Percentiles rank a stretch among this genome's conserved stretches.
Conservation (phyloP, 2,113 vertebrate species). For the Otolemur garnettii region DNA sequence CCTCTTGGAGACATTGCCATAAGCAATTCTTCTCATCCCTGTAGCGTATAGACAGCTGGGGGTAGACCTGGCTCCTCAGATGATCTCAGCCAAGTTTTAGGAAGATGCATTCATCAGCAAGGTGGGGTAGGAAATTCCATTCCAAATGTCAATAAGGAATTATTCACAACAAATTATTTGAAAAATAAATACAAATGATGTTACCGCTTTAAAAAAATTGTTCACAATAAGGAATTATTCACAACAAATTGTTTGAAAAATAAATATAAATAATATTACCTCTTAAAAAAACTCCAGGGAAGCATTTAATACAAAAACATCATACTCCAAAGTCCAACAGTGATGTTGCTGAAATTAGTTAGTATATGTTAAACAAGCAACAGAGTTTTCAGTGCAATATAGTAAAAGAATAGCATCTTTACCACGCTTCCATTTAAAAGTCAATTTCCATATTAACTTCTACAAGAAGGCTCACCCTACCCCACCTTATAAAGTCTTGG, state of each 20-base stretch:
- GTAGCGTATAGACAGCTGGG: not conserved
- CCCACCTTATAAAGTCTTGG: not conserved
- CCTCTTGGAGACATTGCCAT: not conserved
- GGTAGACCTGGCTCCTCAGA: not conserved
- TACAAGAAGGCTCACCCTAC: not conserved
- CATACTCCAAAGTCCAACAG: not conserved
- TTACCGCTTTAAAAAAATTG: not conserved
- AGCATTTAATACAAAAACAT: not conserved
- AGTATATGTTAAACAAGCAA: not conserved
- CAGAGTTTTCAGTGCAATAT: not conserved
- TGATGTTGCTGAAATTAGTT: slow-evolving; percentile 25
- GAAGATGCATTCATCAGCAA: not conserved
- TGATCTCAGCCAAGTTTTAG: not conserved
- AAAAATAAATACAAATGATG: slow-evolving; percentile 30
- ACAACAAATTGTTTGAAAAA: slow-evolving; percentile 42
- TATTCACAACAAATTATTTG: slow-evolving; percentile 8
- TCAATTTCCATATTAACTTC: slow-evolving; percentile 10
- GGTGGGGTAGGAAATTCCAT: not conserved
- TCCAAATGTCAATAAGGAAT: not conserved
- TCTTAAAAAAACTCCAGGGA: not conserved
- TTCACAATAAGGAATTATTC: no score
- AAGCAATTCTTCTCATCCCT: not conserved
- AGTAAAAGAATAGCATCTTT: not conserved
- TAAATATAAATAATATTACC: not conserved
- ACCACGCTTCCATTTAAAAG: not conserved